A percentile compares a stretch with the other conserved stretches of the same genome.
These are phyloP conservation scores for Cosmia pyralina DNA, from an alignment of 2,888 invertebrate species.

Conservation along the genomic window DNA sequence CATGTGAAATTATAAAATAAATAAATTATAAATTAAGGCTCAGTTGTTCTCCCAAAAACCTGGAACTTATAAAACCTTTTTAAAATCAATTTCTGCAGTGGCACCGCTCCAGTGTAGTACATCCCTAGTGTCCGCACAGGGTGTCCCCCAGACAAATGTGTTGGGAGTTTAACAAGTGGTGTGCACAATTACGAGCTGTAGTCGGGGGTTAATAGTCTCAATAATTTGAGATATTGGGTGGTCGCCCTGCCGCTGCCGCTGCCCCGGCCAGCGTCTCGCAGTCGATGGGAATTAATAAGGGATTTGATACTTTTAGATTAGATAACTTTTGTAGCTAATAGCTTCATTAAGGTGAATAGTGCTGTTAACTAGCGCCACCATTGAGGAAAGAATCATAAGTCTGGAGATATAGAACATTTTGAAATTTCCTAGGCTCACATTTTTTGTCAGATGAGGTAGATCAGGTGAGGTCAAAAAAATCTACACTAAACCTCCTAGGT, in stretches of 20 bases:
- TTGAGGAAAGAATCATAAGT: too few relatives aligned
- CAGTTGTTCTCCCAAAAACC: not conserved
- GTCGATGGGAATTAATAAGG: slow-evolving; percentile 45
- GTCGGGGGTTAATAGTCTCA: slow-evolving; percentile 70
- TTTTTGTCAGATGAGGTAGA: too few relatives aligned
- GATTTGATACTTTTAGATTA: slow-evolving; percentile 51
- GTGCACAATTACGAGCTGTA: slow-evolving; percentile 62
- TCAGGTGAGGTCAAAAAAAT: too few relatives aligned
- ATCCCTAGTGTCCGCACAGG: slow-evolving; percentile 59
- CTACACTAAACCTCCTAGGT: too few relatives aligned
- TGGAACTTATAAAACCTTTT: not conserved
- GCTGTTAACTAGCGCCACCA: too few relatives aligned
- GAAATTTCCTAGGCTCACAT: too few relatives aligned
- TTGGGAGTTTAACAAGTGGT: slow-evolving; percentile 55
- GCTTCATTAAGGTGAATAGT: too few relatives aligned
- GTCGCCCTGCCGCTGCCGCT: slow-evolving; percentile 41
- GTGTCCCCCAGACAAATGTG: slow-evolving; percentile 66
- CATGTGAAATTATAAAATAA: too few relatives aligned
- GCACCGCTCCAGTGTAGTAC: slow-evolving; percentile 12
- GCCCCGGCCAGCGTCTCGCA: slow-evolving; percentile 7
- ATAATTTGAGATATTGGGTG: slow-evolving; percentile 78
- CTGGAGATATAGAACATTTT: too few relatives aligned
- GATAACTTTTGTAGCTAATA: slow-evolving; percentile 14
- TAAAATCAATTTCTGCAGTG: not conserved
- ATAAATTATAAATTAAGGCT: too few relatives aligned